Base-by-base conservation (phyloP, 2,888 invertebrate genomes). In the Lepidonotus clava region DNA sequence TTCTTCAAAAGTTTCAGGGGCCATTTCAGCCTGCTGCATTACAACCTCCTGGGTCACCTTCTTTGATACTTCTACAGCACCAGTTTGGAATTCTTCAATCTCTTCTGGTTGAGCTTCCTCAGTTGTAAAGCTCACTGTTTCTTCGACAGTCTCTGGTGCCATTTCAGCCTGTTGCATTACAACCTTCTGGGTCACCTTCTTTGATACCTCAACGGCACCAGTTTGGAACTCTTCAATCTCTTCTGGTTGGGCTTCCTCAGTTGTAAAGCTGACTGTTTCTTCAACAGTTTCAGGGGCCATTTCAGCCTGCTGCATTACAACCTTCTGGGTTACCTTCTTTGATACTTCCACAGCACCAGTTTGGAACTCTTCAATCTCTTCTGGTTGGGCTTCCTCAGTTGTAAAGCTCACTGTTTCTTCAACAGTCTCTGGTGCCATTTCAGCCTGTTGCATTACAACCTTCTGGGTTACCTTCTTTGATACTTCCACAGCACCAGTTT, bases 361-460 rank as follows among this genome's bases (percentile, higher is more conserved):
- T 24, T 28, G 1, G 6, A 24, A 56, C 1, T n/a, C 41, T 14
- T 38, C 66, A 85, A 21, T 86, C 34, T 71, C 71, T 34, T 71
- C 34, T 11, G 71, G 71, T n/a, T 36, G 11, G 36, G 71, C 86
- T 67, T 83, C 86, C 67, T 56, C 83, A 83, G 76, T 71, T 32
- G 71, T 71, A n/a, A 36, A 71, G 4, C 34, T 71, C 11, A 80
- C 80, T 40, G 46, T 61, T 24, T 84, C 84, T 32, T 66, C 66
- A 4, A 38, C 46, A 40, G 80, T 80, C 28, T 80, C 80, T 61
- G 40, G 40, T 11, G 84, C 38, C 51, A 46, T 38, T 36, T 51
- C 36, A 32, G 84, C 46, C 36, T 71, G 11, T 71, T 71, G 71
- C 4, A n/a, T 71, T 11, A 11, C 36, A 36, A 87, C 71, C 28